Evolutionary conservation across 2,797 vertebrate genomes (phyloP), one percentile per base, ranked within the genome.

Genomic region (Periophthalmus magnuspinnatus): DNA sequence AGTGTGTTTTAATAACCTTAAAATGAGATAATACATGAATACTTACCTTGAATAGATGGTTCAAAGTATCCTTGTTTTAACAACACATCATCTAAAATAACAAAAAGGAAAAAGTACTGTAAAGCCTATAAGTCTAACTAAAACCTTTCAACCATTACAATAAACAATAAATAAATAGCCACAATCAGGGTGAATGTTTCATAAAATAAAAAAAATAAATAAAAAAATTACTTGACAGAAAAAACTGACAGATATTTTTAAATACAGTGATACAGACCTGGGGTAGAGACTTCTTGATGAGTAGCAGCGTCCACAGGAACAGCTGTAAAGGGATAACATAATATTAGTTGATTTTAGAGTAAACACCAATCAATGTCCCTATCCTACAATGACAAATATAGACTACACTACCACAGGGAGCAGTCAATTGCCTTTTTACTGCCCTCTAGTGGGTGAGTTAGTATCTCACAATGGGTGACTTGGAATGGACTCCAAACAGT

Each of bases 251-350:
- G 16, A 50, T 50, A 50, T 22, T 55, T 55, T 55, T 3, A 6
- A 58, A 59, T 10, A n/a, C n/a, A n/a, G n/a, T n/a, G 19, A 6
- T 16, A 36, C 59, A n/a, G 59, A 61, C 59, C 59, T 36, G 59
- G 34, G 16, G n/a, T 33, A 19, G 59, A 36, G 17, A 61, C 60
- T n/a, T 61, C 58, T 9, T 61, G 34, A 6, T 38, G 7, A 1
- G 10, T 34, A 61, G 9, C 34, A n/a, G 19, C 8, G 13, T 62
- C n/a, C 7, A 62, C 34, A 22, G 60, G 34, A 22, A 38, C 60
- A 62, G n/a, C 60, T 61, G 21, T 21, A 24, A 22, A 34, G 1
- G 32, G 19, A 60, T 13, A 58, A 58, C 56, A 58, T 13, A 58
- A 58, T 24, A 58, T 55, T 22, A 9, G 52, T 11, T 6, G 21